Base-by-base conservation (phyloP, 2,888 invertebrate species). In the Coelopa pilipes region DNA sequence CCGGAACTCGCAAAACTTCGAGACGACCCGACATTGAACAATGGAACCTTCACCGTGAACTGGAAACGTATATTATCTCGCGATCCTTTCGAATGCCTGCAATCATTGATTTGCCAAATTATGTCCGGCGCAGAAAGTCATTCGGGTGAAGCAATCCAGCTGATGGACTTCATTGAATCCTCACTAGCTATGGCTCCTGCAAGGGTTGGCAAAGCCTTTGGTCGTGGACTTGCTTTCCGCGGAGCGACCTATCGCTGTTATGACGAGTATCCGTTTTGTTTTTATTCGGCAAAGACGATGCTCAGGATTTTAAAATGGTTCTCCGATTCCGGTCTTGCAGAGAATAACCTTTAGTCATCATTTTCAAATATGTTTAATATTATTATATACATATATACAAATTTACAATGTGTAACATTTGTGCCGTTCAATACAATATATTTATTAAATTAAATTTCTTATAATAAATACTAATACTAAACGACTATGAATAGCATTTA, bases 281-380 rank as follows among this genome's bases (percentile, higher is more conserved):
- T 85, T 68, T 88, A 88, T 78, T 87, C 87, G 4, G 86, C 87
- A 11, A 82, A 81, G 73, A 86, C 83, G 1, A 88, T 88, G 88
- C 73, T 88, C 47, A 83, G 82, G 76, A 81, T 88, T 21, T 78
- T 88, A 49, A 81, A 82, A 53, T 87, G 87, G 87, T 85, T 87
- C 74, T 79, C 83, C 10, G 78, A 82, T 53, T 59, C 19, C 10
- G 34, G 50, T 2, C n/a, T 7, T 13, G 24, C n/a, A 45, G 62
- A 62, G 10, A 62, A 62, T 7, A 7, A 34, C 7, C 34, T 34
- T 34, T 34, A 34, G 34, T 34, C 34, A 34, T 4, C 34, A 34
- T 34, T 34, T 4, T 9, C 53, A 5, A 53, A n/a, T 53, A 53
- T 53, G 2, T 34, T 34, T 7, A 34, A 34, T 4, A 34, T 34